These are phyloP conservation scores for Drosophila asahinai DNA, from an alignment of 1,140 invertebrate genomes.

Conservation along the genomic window DNA sequence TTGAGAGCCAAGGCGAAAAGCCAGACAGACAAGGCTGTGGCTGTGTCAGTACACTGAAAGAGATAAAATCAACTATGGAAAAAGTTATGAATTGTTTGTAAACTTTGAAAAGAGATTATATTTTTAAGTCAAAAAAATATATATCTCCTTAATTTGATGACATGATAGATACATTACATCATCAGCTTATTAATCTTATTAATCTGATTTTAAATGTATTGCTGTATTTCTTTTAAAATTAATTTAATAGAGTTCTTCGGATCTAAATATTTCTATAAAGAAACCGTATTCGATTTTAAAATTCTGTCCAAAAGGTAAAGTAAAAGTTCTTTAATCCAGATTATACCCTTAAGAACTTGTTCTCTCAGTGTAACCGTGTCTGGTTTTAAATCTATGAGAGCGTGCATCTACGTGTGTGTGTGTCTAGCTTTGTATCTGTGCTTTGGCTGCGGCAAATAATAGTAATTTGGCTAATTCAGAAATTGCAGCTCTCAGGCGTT, in stretches of 20 bases:
- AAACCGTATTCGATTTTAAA: not conserved
- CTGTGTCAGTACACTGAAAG: conserved; percentile 17
- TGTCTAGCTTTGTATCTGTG: conserved; percentile 36
- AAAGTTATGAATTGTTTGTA: not conserved
- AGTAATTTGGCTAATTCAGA: conserved; percentile 82
- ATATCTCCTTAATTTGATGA: too few relatives aligned
- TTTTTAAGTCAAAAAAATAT: too few relatives aligned
- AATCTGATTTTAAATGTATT: too few relatives aligned
- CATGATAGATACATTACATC: too few relatives aligned
- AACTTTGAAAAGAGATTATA: not conserved
- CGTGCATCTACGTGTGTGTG: conserved; percentile 21
- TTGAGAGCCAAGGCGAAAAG: conserved; percentile 57
- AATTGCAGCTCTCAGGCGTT: conserved; percentile 70
- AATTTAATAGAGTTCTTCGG: not conserved
- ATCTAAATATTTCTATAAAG: not conserved
- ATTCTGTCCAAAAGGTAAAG: not conserved
- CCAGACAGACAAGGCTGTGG: conserved; percentile 72
- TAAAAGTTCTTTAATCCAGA: not conserved
- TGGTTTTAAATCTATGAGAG: conserved; percentile 2
- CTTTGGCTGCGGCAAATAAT: conserved; percentile 73
- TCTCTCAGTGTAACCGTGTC: conserved; percentile 8
- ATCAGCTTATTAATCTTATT: too few relatives aligned
- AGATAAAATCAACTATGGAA: too few relatives aligned
- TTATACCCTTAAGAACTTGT: not conserved
- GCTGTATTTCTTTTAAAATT: too few relatives aligned